Evolutionary conservation across 2,888 invertebrate genomes (phyloP).

Genomic region (Melieria omissa): DNA sequence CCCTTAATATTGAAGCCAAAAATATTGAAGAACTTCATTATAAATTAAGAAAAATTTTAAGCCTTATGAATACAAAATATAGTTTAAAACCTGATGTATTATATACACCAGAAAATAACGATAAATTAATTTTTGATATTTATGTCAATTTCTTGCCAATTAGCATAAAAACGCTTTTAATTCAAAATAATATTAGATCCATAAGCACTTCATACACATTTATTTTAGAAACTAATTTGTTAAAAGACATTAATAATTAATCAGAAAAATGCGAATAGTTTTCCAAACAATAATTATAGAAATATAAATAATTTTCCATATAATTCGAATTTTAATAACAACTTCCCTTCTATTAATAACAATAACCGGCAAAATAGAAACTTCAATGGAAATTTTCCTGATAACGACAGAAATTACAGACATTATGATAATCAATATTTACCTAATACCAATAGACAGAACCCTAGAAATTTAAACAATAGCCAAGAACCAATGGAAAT

Average conservation of each 20-base stretch:
- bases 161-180: constrained; percentile 31
- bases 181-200: constrained; percentile 38
- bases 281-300: constrained; percentile 6
- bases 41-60: constrained; percentile 21
- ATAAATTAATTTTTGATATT: constrained; percentile 34
- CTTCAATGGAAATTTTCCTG: background rate
- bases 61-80: constrained; percentile 37
- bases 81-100: constrained; percentile 19
- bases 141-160: constrained; percentile 35
- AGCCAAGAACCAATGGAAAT: background rate
- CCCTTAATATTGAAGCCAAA: constrained; percentile 29
- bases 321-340: background rate
- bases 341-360: background rate
- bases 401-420: constrained; percentile 9
- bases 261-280: constrained; percentile 1
- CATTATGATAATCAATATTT: constrained; percentile 5
- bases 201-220: constrained; percentile 31
- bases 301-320: background rate
- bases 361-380: background rate
- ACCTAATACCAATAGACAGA: constrained; percentile 9
- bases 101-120: constrained; percentile 35
- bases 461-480: background rate
- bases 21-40: constrained; percentile 31
- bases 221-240: constrained; percentile 35
- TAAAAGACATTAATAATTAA: constrained; percentile 28